Base-by-base conservation (phyloP, 2,797 vertebrate species). In the Melanotaenia parkinsoni region DNA sequence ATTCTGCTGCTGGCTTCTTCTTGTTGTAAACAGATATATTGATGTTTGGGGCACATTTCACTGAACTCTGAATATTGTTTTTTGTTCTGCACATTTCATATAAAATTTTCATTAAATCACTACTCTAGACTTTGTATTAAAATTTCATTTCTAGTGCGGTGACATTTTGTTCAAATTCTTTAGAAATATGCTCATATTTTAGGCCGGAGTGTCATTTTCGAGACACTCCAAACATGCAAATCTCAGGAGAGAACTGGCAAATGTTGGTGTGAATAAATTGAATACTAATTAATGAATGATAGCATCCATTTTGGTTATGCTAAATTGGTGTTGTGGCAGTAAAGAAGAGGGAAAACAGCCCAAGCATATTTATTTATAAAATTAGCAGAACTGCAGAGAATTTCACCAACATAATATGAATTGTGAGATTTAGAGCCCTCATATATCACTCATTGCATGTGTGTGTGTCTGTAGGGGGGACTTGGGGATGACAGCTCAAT, bases 401-500 rank as follows among this genome's bases (percentile, higher is more conserved):
- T 59, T 47, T 47, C 10, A 43, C 30, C 47, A 24, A 20, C 1
- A 24, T 45, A 22, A 51, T 35, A 58, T 58, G 14, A 35, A 67
- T 9, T 28, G 7, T 57, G 35, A 20, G 16, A 47, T 33, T 63
- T 28, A 30, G 58, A 38, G 30, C 38, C 6, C 11, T 45, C 51
- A 5, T 64, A 33, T 60, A 20, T 24, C 38, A 59, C 22, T 50
- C 14, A 8, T 18, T 47, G 45, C 20, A 9, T 47, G 6, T 45
- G 62, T 28, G 56, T 45, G n/a, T 58, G 26, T 59, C 18, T 35
- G 18, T 30, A 11, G 24, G 53, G 69, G 9, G 40, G 51, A 38
- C 51, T 14, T 16, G 28, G 32, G 18, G 68, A 54, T 83, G 80
- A 84, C 74, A 79, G 67, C 70, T 79, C 68, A 43, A 56, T 74